Percentiles rank a stretch among this genome's conserved stretches.
These are phyloP conservation scores for Arge pagana DNA, from an alignment of 2,888 invertebrate genomes.

Conservation along the genomic window DNA sequence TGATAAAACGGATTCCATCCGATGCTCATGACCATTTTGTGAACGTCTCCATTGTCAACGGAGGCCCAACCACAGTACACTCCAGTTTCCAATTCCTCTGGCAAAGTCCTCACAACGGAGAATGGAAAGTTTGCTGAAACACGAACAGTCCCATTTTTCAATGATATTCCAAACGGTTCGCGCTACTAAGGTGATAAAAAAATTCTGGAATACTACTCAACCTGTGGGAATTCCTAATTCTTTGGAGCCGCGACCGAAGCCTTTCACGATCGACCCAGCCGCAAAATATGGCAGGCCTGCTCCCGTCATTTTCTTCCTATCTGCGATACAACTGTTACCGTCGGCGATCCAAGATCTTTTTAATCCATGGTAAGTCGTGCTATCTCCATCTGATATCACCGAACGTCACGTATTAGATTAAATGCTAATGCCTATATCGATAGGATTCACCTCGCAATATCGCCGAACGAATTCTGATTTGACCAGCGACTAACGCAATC, in stretches of 20 bases:
- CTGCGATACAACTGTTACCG: neutral
- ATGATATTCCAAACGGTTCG: neutral
- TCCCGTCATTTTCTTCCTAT: constrained; percentile 21
- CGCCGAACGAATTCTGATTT: too few relatives aligned
- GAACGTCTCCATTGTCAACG: constrained; percentile 67
- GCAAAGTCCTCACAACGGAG: constrained; percentile 77
- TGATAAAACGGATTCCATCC: constrained; percentile 97
- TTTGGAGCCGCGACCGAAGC: constrained; percentile 97
- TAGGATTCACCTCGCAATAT: too few relatives aligned
- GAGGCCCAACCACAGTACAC: constrained; percentile 94
- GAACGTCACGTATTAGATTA: too few relatives aligned
- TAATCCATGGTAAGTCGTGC: too few relatives aligned
- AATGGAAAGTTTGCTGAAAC: constrained; percentile 82
- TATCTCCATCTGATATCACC: too few relatives aligned
- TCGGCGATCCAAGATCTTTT: constrained; percentile 4
- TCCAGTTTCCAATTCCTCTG: constrained; percentile 76
- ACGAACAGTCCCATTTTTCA: neutral
- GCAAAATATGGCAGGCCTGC: constrained; percentile 71
- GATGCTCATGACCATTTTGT: constrained; percentile 94
- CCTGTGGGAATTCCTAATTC: constrained; percentile 94
- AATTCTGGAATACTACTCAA: constrained; percentile 43
- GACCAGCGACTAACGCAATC: too few relatives aligned
- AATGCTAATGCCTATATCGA: too few relatives aligned
- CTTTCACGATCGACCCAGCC: constrained; percentile 81
- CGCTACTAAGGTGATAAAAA: neutral